Percentiles rank a stretch among this genome's conserved stretches.
Conservation (phyloP, 2,113 vertebrate species). For the Lagopus leucura region DNA sequence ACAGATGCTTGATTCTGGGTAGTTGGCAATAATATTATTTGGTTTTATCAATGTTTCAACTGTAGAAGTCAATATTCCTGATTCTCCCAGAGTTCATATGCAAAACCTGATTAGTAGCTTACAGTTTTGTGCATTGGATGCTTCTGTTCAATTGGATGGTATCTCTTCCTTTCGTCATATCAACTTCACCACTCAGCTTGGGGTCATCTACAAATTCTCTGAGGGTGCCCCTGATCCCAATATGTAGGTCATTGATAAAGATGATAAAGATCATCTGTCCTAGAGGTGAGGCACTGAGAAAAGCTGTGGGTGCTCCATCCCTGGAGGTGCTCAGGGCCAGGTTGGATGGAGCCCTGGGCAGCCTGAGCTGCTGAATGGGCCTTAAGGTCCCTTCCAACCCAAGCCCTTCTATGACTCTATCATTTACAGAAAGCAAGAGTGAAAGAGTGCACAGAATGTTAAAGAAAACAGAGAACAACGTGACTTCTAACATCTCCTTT, state of each 20-base stretch:
- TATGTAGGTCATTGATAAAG: background rate
- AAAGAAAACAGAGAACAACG: background rate
- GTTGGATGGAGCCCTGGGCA: no score
- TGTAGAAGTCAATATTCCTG: background rate
- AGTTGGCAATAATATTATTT: background rate
- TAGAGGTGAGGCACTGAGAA: background rate
- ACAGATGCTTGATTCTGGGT: background rate
- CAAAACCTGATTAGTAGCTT: background rate
- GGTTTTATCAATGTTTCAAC: background rate
- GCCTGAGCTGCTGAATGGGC: background rate
- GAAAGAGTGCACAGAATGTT: background rate
- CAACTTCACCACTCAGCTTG: background rate
- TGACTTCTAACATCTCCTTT: background rate
- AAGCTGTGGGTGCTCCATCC: background rate
- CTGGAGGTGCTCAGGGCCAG: background rate
- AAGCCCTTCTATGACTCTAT: background rate
- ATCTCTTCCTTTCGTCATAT: background rate
- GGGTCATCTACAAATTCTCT: background rate
- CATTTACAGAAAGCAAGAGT: background rate
- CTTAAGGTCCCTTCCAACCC: background rate
- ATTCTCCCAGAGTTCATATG: background rate
- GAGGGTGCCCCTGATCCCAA: background rate
- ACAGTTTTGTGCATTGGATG: background rate
- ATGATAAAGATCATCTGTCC: background rate
- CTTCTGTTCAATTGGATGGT: background rate